These are phyloP conservation scores for Ypsolopha scabrella DNA, from an alignment of 2,888 invertebrate species.

Conservation along the genomic window DNA sequence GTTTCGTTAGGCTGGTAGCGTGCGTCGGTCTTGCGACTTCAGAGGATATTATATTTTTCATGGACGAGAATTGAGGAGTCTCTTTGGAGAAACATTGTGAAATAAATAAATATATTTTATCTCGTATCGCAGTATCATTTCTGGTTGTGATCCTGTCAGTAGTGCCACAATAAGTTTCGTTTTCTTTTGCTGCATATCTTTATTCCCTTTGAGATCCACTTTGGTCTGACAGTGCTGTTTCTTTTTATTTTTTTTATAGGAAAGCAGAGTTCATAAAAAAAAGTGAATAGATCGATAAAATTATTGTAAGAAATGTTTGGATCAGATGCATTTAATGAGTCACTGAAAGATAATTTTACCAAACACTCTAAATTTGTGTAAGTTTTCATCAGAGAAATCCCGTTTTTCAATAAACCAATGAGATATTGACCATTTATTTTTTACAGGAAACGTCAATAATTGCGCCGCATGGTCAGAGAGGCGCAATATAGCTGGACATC, in stretches of 20 bases:
- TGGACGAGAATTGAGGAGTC: too few relatives aligned
- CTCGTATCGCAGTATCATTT: too few relatives aligned
- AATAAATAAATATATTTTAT: too few relatives aligned
- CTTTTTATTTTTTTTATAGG: constrained; percentile 2
- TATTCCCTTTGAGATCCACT: constrained; percentile 6
- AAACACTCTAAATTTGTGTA: constrained; percentile 3
- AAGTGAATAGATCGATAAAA: constrained; percentile 1
- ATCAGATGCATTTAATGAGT: neutral
- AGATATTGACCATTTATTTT: neutral
- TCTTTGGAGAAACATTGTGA: too few relatives aligned
- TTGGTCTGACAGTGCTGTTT: neutral
- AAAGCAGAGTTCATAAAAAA: constrained; percentile 5
- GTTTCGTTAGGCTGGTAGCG: too few relatives aligned
- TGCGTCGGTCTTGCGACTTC: too few relatives aligned
- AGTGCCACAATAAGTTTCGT: constrained; percentile 5
- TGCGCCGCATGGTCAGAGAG: constrained; percentile 11
- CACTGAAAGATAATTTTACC: neutral
- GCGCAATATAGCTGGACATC: too few relatives aligned
- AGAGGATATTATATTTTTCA: too few relatives aligned
- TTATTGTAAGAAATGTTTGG: neutral
- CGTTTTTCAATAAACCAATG: neutral
- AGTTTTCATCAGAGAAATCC: constrained; percentile 5
- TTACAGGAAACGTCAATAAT: constrained; percentile 1
- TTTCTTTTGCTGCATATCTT: constrained; percentile 2
- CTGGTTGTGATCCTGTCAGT: too few relatives aligned